These are phyloP conservation scores for Drosophila melanica DNA, from an alignment of 1,140 invertebrate species.

Conservation along the genomic window DNA sequence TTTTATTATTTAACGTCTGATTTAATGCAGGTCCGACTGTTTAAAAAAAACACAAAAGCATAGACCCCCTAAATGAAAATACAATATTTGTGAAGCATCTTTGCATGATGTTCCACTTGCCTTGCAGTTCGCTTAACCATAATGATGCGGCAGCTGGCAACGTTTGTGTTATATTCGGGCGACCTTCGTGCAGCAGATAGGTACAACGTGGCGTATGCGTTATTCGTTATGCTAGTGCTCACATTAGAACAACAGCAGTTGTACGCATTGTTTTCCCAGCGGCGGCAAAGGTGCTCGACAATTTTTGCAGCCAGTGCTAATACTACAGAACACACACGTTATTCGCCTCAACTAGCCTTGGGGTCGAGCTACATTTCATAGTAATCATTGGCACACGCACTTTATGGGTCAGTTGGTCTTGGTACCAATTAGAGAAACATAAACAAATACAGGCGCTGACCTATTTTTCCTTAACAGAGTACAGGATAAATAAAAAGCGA, in stretches of 20 bases:
- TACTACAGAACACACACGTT: neutral
- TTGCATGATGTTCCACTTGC: conserved; percentile 29
- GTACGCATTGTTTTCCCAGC: conserved; percentile 13
- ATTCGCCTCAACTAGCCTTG: neutral
- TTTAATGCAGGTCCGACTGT: neutral
- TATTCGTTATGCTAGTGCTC: conserved; percentile 11
- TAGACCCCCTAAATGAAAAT: conserved; percentile 53
- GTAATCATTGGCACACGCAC: conserved; percentile 9
- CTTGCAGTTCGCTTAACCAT: conserved; percentile 7
- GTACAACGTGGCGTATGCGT: conserved; percentile 35
- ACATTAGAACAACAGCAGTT: conserved; percentile 9
- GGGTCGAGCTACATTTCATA: neutral
- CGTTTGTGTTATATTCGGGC: conserved; percentile 6
- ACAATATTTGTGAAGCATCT: conserved; percentile 65
- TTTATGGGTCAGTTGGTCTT: conserved; percentile 2
- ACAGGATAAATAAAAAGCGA: neutral
- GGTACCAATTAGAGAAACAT: neutral
- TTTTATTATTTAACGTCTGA: neutral
- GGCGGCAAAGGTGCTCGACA: conserved; percentile 9
- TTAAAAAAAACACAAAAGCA: conserved; percentile 2
- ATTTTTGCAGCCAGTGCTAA: conserved; percentile 22
- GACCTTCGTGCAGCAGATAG: neutral
- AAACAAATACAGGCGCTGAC: neutral
- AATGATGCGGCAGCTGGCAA: conserved; percentile 12
- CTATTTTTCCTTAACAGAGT: neutral